These are phyloP conservation scores for Drosophila kurseongensis DNA, from an alignment of 1,140 invertebrate genomes.

Conservation along the genomic window DNA sequence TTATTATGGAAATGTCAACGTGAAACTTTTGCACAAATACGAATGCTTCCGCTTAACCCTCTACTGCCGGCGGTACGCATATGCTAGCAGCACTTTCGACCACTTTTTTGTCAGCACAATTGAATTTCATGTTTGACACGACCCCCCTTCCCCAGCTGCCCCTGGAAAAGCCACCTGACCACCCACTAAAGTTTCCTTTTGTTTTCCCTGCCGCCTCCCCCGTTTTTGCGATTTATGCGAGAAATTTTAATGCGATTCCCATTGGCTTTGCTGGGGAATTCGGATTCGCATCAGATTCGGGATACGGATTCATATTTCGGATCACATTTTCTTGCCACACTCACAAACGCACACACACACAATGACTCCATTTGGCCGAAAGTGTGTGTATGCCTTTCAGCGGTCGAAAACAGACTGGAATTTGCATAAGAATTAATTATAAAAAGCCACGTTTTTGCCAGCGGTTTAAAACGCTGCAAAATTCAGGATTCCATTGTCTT, in stretches of 20 bases:
- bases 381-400: not conserved
- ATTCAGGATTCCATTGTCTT: too few species aligned
- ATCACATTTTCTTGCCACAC: not conserved
- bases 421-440: conserved; percentile 72
- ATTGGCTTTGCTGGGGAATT: conserved; percentile 49
- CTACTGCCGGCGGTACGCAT: conserved; percentile 32
- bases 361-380: too few species aligned
- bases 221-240: conserved; percentile 47
- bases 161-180: not conserved
- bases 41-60: conserved; percentile 41
- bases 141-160: not conserved
- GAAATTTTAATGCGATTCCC: conserved; percentile 78
- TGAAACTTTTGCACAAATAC: conserved; percentile 78
- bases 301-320: not conserved
- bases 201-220: conserved; percentile 33
- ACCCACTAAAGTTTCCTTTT: conserved; percentile 48
- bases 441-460: conserved; percentile 11
- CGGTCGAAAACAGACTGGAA: conserved; percentile 1
- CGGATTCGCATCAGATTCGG: conserved; percentile 17
- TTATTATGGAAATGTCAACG: conserved; percentile 83
- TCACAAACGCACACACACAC: not conserved
- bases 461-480: not conserved
- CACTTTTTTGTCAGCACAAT: conserved; percentile 70
- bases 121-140: conserved; percentile 81
- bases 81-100: conserved; percentile 39